These are phyloP conservation scores for Matsumyia berberina DNA, from an alignment of 2,888 invertebrate genomes.

Conservation along the genomic window DNA sequence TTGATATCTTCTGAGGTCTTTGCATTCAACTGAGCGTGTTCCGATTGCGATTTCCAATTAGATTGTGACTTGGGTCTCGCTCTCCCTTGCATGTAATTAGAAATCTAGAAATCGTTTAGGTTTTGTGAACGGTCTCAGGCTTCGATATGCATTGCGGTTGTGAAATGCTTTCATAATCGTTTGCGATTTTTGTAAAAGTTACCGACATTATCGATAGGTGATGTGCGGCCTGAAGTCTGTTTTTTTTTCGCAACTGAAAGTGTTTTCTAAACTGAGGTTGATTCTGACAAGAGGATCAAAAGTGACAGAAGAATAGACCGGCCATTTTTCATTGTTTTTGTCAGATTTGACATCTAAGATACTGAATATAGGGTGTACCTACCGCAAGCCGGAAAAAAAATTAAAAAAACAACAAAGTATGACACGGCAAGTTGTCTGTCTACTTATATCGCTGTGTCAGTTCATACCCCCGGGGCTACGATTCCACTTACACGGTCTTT, in stretches of 20 bases:
- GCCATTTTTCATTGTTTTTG: too few species aligned
- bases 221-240: conserved; percentile 18
- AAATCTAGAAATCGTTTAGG: conserved; percentile 22
- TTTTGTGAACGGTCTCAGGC: conserved; percentile 12
- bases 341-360: too few species aligned
- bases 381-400: too few species aligned
- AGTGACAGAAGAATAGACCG: too few species aligned
- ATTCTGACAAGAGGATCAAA: too few species aligned
- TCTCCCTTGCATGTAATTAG: conserved; percentile 31
- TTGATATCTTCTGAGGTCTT: conserved; percentile 30
- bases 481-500: too few species aligned
- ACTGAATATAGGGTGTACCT: too few species aligned
- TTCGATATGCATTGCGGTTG: conserved; percentile 25
- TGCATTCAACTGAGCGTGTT: conserved; percentile 26
- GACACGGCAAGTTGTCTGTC: too few species aligned
- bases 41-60: conserved; percentile 35
- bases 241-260: not conserved
- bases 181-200: conserved; percentile 27
- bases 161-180: conserved; percentile 44
- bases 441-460: too few species aligned
- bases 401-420: too few species aligned
- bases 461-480: too few species aligned
- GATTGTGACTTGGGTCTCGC: not conserved
- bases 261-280: not conserved
- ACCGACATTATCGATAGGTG: conserved; percentile 18